Evolutionary conservation across 2,888 invertebrate species (phyloP).

Genomic region (Fabriciana adippe): DNA sequence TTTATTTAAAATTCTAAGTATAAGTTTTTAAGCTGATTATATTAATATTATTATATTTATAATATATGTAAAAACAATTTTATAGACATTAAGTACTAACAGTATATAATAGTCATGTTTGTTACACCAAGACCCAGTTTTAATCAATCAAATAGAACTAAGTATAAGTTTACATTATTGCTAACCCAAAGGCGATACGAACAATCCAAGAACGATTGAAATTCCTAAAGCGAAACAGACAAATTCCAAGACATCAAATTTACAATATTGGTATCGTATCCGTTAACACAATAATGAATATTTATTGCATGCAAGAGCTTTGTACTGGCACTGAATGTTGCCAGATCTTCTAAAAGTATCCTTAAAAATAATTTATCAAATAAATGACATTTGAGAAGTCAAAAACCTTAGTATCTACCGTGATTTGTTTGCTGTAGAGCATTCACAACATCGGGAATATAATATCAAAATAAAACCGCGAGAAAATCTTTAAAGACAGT

Average conservation of each 20-base stretch:
- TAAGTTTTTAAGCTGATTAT: neutral
- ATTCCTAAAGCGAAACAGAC: conserved; percentile 9
- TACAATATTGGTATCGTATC: conserved; percentile 4
- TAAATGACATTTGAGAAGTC: too few species aligned
- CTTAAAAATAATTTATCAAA: too few species aligned
- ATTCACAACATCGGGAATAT: too few species aligned
- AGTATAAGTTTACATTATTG: conserved; percentile 4
- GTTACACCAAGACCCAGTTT: conserved; percentile 1
- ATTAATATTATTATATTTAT: too few species aligned
- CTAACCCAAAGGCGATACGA: conserved; percentile 4
- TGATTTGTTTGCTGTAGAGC: too few species aligned
- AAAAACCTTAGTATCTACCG: too few species aligned
- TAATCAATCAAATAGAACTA: conserved; percentile 10
- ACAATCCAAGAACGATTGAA: conserved; percentile 10
- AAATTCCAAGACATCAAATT: conserved; percentile 10
- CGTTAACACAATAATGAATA: neutral
- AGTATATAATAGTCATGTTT: too few species aligned
- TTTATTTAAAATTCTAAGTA: too few species aligned
- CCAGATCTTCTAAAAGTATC: too few species aligned
- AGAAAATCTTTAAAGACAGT: too few species aligned
- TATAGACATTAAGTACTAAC: neutral
- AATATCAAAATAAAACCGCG: too few species aligned
- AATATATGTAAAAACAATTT: neutral
- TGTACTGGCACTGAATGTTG: neutral
- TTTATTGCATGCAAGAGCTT: conserved; percentile 3